Base-by-base conservation (phyloP, 2,113 vertebrate species). In the Cyanoderma ruficeps region DNA sequence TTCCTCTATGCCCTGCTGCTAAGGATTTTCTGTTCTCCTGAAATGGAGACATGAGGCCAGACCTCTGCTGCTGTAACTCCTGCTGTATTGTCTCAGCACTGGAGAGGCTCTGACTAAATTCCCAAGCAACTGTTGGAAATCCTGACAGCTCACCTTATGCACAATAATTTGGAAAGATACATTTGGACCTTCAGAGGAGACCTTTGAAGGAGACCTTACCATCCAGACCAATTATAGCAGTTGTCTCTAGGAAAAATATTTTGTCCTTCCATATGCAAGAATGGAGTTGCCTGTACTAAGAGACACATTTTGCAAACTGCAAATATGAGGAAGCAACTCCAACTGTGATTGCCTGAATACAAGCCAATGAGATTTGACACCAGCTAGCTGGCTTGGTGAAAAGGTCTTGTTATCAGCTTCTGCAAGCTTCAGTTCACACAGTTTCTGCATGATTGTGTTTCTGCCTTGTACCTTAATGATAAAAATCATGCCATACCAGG, bases 321-420 rank as follows among this genome's bases (percentile, higher is more conserved):
- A 67, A 82, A 83, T 75, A 10, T 52, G 35, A 35, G n/a, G 44
- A 91, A 91, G 63, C 6, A 85, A 71, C 17, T 93, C 55, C n/a
- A 93, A 74, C 23, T 60, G 12, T 21, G 55, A 60, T 61, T 83
- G 25, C 21, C 33, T 88, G 70, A 89, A 42, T 87, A 61, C 11
- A 7, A 86, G 77, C 63, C 90, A 95, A 30, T 50, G 24, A 86
- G 20, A n/a, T 60, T 71, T 93, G 75, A 79, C 67, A 92, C 9
- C 37, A 74, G 13, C 19, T 79, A 47, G 12, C n/a, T 89, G 27
- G 21, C 35, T 93, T 68, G 17, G 44, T 89, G 59, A 53, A 94
- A 50, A 95, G n/a, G 20, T 67, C 70, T 87, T 90, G n/a, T 94
- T 96, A 89, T 78, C 89, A 85, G 41, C 28, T 91, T 80, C 47